Evolutionary conservation across 2,113 vertebrate species (phyloP).

Genomic region (Origma solitaria): DNA sequence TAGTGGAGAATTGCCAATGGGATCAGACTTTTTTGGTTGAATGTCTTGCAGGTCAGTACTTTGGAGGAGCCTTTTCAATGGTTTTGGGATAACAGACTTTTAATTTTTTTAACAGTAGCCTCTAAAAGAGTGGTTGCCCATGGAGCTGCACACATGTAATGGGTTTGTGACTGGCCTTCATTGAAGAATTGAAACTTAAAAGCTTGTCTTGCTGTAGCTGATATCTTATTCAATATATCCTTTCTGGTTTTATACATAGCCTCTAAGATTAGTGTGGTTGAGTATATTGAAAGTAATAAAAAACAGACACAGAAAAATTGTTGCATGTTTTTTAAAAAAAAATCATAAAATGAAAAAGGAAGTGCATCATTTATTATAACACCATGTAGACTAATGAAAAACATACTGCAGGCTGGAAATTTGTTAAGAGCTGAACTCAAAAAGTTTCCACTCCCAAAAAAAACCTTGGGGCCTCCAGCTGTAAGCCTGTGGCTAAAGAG

Average conservation of each 20-base stretch:
- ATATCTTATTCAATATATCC: background rate
- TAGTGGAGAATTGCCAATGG: background rate
- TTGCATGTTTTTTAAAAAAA: constrained; percentile 38
- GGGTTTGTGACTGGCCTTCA: background rate
- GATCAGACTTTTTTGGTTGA: background rate
- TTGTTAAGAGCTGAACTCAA: constrained; percentile 31
- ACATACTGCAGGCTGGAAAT: constrained; percentile 52
- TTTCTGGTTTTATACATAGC: background rate
- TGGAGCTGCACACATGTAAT: background rate
- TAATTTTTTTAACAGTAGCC: background rate
- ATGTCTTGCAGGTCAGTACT: background rate
- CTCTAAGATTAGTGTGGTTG: background rate
- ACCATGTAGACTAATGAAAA: constrained; percentile 57
- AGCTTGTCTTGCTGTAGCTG: background rate
- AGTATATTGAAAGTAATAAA: constrained; percentile 7
- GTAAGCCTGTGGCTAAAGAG: constrained; percentile 17
- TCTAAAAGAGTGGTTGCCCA: background rate
- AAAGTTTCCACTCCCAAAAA: constrained; percentile 47
- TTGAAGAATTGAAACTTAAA: background rate
- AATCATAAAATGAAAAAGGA: constrained; percentile 45
- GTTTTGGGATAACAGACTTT: background rate
- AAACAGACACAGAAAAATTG: constrained; percentile 36
- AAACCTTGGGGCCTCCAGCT: constrained; percentile 13
- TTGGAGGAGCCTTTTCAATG: background rate
- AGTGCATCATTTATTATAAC: constrained; percentile 61